Evolutionary conservation across 2,888 invertebrate species (phyloP), one percentile per base, ranked within the genome.

Genomic region (Scrobipalpa atriplicella): DNA sequence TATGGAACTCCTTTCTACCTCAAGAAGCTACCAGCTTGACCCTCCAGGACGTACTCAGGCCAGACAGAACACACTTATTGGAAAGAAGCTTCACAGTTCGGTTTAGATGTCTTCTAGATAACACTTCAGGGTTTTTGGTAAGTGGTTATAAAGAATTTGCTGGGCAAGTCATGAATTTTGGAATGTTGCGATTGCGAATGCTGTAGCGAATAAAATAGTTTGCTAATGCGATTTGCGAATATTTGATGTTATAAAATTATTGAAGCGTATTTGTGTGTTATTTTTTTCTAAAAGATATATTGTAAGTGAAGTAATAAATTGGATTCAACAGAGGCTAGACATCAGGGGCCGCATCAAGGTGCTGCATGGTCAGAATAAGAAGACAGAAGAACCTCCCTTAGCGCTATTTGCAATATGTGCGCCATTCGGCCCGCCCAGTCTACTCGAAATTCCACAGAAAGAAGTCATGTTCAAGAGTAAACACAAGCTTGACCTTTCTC

Each of bases 391-490:
- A 76, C 98, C 98, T 1, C 98, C 98, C 0, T 83, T 99, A 82
- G 99, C 98, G 1, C 92, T 99, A 65, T 99, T 99, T 82, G 99
- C 99, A 70, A 96, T 99, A 67, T 99, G 99, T 91, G 99, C 99
- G 2, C 99, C 99, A 0, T 99, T 99, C 82, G 99, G 99, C 0
- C 99, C 99, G 13, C 98, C 99, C 21, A 98, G 99, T 67, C 93
- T 99, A 64, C 94, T 99, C 67, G 99, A 99, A 89, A 97, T 99
- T 73, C 99, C 99, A 5, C 98, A 99, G 83, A 98, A 99, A 86
- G 99, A 99, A 92, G 97, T 99, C 77, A 99, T 99, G 96, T 99
- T 99, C 93, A 99, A 99, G 92, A 99, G 98, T 86, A 99, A 99
- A 93, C 99, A 99, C 93, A 99, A 99, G 86, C 94, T 99, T 78